Evolutionary conservation across 2,888 invertebrate genomes (phyloP).

Genomic region (Nebria brevicollis): DNA sequence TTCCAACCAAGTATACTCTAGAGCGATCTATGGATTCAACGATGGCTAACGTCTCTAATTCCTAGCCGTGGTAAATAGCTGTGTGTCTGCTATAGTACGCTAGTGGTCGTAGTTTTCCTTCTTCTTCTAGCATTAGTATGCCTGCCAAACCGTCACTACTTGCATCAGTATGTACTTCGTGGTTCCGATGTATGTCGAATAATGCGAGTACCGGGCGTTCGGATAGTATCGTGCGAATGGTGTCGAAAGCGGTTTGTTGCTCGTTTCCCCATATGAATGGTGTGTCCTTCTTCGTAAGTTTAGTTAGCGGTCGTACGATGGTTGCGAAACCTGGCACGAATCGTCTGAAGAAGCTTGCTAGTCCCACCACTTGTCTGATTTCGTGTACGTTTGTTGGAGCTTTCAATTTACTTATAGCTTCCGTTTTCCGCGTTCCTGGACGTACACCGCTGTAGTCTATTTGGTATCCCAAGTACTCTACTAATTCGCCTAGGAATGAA

Average conservation of each 20-base stretch:
- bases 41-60: slow-evolving; percentile 46
- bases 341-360: not conserved
- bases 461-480: no score
- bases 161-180: slow-evolving; percentile 24
- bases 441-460: no score
- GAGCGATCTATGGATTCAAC: slow-evolving; percentile 45
- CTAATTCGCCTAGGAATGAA: no score
- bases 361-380: not conserved
- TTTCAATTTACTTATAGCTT: no score
- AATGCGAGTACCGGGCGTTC: slow-evolving; percentile 15
- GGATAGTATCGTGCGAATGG: no score
- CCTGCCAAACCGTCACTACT: slow-evolving; percentile 10
- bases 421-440: not conserved
- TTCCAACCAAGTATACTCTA: no score
- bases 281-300: no score
- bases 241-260: not conserved
- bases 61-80: slow-evolving; percentile 47
- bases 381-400: no score
- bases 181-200: not conserved
- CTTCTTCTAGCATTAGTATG: not conserved
- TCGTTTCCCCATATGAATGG: not conserved
- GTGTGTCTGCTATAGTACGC: slow-evolving; percentile 21
- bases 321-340: not conserved
- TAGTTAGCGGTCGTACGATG: not conserved
- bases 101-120: not conserved